A percentile compares a stretch with the other conserved stretches of the same genome.
phyloP scores from a whole-genome alignment of 2,113 vertebrate genomes.

The Cathartes aura region DNA sequence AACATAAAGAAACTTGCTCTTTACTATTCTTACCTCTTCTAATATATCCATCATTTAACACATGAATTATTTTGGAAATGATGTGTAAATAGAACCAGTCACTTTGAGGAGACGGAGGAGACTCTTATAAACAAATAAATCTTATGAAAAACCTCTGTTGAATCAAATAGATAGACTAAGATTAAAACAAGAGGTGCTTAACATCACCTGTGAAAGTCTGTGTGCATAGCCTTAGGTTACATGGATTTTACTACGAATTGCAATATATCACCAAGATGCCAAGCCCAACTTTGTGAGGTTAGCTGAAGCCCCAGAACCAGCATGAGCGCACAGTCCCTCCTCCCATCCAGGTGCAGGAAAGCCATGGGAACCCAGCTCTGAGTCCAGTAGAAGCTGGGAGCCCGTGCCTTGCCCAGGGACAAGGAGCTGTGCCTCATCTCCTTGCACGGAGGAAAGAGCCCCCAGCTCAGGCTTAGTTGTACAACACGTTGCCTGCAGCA shows the following conservation, averaged over 20 bases:
- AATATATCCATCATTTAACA: neutral
- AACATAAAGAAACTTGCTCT: neutral
- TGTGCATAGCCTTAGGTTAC: neutral
- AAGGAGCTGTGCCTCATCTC: neutral
- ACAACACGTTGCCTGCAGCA: accelerated
- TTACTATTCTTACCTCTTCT: neutral
- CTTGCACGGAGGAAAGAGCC: accelerated
- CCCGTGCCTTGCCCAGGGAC: neutral
- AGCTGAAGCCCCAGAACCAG: neutral
- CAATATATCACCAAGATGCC: neutral
- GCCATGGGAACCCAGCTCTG: neutral
- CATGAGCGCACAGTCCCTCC: neutral
- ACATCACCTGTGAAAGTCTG: neutral
- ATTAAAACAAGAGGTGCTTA: neutral
- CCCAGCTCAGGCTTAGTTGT: neutral
- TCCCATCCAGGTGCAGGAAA: neutral
- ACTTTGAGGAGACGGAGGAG: neutral
- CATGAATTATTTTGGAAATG: neutral
- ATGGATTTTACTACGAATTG: neutral
- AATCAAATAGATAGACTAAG: neutral
- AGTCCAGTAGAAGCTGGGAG: neutral
- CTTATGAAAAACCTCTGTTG: neutral
- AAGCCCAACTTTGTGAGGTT: neutral
- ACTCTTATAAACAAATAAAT: neutral
- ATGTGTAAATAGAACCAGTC: neutral